Evolutionary conservation across 2,797 vertebrate genomes (phyloP), one percentile per base, ranked within the genome.

Genomic region (Masticophis lateralis): DNA sequence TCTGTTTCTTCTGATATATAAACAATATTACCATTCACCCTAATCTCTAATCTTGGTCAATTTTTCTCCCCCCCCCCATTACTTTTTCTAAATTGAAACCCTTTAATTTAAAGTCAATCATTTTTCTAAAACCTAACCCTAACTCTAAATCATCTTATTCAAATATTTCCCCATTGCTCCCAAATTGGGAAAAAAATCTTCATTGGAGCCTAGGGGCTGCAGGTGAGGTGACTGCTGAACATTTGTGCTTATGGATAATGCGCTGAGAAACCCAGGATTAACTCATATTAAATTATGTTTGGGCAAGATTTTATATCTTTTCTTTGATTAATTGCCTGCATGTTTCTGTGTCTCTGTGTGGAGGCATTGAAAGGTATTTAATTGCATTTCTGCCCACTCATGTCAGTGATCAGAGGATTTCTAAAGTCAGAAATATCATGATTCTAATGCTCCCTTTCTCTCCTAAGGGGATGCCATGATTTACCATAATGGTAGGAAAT

Each of bases 401-500:
- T 59, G 66, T 91, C 79, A 53, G 11, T 9, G 16, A 92, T 66
- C 59, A 63, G 11, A 86, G 66, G 61, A 13, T 88, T 59, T 18
- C n/a, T 22, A 10, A 69, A 32, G 47, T 43, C 9, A 20, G 55
- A 59, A 51, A 16, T n/a, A 51, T 27, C 1, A 5, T 74, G 4
- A 6, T 8, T 7, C 43, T 53, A 89, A 61, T 92, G 5, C 22
- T 37, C 86, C 60, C 55, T 83, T 74, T 1, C n/a, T 92, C 47
- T 89, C 93, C 92, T 92, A 94, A 99, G 99, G 98, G 90, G 98
- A 99, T 79, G 98, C 98, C 2, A 98, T 99, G 97, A 98, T 97
- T 59, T 99, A 99, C 96, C 98, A 99, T 95, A 98, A 98, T 2
- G 98, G 98, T 88, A 98, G 98, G 93, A 98, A 98, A 91, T 99